Evolutionary conservation across 2,888 invertebrate genomes (phyloP).

Genomic region (Sphaerophoria taeniata): DNA sequence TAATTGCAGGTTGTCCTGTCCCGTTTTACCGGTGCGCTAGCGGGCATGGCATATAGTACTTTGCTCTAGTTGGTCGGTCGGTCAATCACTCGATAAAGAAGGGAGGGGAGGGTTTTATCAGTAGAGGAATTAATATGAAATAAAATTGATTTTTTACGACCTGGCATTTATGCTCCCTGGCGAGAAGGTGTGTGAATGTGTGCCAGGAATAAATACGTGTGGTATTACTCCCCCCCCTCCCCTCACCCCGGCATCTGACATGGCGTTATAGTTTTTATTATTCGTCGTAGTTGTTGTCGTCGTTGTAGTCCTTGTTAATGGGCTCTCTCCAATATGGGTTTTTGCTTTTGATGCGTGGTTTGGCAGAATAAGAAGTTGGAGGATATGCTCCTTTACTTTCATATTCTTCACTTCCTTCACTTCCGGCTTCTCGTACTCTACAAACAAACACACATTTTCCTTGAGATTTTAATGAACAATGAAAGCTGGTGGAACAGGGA

Average conservation of each 20-base stretch:
- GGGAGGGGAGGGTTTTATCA: background rate
- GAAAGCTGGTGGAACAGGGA: conserved; percentile 53
- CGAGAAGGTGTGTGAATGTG: conserved; percentile 13
- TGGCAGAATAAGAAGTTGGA: conserved; percentile 7
- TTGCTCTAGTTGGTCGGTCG: conserved; percentile 15
- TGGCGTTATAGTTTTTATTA: conserved; percentile 8
- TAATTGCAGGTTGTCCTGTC: conserved; percentile 66
- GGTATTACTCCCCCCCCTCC: background rate
- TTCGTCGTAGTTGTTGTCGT: background rate
- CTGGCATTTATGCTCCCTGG: conserved; percentile 47
- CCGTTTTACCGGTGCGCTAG: conserved; percentile 32
- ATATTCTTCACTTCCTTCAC: background rate
- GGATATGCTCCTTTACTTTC: conserved; percentile 7
- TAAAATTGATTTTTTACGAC: conserved; percentile 73
- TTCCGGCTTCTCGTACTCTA: background rate
- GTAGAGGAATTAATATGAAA: conserved; percentile 64
- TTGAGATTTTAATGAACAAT: conserved; percentile 65
- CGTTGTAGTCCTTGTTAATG: conserved; percentile 45
- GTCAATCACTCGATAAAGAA: conserved; percentile 23
- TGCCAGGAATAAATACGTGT: conserved; percentile 44
- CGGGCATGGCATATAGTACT: background rate
- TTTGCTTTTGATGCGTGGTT: conserved; percentile 26
- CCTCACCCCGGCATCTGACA: background rate
- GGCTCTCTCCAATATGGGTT: conserved; percentile 29
- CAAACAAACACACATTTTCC: background rate